A percentile compares a stretch with the other conserved stretches of the same genome.
These are phyloP conservation scores for Glaucopsyche alexis DNA, from an alignment of 2,888 invertebrate genomes.

Conservation along the genomic window DNA sequence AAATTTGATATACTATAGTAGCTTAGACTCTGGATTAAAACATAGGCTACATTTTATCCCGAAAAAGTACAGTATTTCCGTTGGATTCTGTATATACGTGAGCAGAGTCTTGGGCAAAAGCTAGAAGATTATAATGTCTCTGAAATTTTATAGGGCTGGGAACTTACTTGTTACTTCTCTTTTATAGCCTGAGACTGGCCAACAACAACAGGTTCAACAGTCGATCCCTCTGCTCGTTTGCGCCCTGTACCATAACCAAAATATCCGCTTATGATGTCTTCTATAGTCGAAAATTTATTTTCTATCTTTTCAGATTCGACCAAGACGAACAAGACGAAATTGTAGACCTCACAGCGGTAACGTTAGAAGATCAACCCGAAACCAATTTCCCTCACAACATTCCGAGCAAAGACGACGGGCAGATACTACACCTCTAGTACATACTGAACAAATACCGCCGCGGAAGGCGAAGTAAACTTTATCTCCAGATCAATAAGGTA, in stretches of 20 bases:
- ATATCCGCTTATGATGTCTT: not conserved
- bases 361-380: constrained; percentile 76
- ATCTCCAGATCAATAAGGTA: constrained; percentile 23
- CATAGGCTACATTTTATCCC: no score
- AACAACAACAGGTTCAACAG: no score
- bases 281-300: not conserved
- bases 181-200: no score
- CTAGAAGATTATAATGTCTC: no score
- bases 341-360: constrained; percentile 89
- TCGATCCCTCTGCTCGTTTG: no score
- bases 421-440: constrained; percentile 74
- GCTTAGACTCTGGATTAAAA: no score
- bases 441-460: constrained; percentile 49
- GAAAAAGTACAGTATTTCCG: no score
- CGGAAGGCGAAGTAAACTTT: constrained; percentile 25
- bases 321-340: constrained; percentile 92
- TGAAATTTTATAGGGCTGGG: no score
- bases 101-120: no score
- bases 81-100: no score
- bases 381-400: constrained; percentile 50
- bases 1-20: no score
- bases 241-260: not conserved
- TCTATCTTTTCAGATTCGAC: constrained; percentile 58
- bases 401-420: constrained; percentile 71
- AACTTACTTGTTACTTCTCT: no score